Base-by-base conservation (phyloP, 2,888 invertebrate genomes). In the Cosmia trapezina region DNA sequence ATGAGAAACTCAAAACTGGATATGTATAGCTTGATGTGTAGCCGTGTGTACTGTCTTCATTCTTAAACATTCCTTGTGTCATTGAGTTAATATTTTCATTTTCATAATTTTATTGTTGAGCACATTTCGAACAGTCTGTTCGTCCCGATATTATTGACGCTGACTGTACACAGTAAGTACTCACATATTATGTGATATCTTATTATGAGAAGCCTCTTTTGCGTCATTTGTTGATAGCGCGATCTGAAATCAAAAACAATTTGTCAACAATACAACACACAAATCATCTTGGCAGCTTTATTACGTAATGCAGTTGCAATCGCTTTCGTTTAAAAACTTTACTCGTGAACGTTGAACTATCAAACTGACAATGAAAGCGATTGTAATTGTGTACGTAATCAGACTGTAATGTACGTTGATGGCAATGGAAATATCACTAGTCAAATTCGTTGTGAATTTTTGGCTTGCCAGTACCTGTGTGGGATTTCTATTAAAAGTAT, bases 191-290 rank as follows among this genome's bases (percentile, higher is more conserved):
- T 11, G 63, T 11, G 63, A 51, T 6, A 63, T n/a, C 61, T 87
- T 89, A 0, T 62, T 59, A 1, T 17, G 11, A 9, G 87, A 80
- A 6, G 86, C 73, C 49, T 84, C 84, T 22, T 93, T 86, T 4
- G 41, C 33, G 0, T 94, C 93, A 22, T 85, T 88, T 0, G 94
- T 94, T 4, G 94, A 89, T 4, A 94, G 70, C 0, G 94, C 94
- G 19, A 94, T 94, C 94, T 95, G 89, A 3, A 75, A 85, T n/a
- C 1, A 8, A 72, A 70, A 51, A n/a, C 5, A 9, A 47, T 14
- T 33, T n/a, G 63, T 63, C 8, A 37, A 33, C 8, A 49, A 22
- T 22, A n/a, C 17, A 47, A 2, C 6, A 7, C 14, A 14, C 1
- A 45, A 61, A 66, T 17, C n/a, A 6, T 59, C 8, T 9, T 8